Conservation (phyloP, 2,797 vertebrate species). For the Jordanella pulchra region DNA sequence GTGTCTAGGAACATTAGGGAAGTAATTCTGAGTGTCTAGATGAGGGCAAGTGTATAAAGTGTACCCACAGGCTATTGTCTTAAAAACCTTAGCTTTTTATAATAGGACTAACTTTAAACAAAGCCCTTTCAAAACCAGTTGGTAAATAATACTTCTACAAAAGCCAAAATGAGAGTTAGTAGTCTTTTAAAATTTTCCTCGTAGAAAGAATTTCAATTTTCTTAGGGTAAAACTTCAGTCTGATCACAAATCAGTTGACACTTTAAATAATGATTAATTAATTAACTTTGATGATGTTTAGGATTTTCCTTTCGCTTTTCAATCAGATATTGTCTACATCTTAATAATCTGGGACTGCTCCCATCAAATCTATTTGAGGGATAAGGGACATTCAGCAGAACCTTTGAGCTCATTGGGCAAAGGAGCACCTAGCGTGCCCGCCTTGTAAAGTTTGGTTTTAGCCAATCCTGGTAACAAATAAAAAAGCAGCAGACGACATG, state of each 20-base stretch:
- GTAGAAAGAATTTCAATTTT: neutral
- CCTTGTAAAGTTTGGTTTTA: too few species aligned
- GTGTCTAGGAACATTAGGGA: neutral
- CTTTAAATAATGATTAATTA: neutral
- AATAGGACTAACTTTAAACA: neutral
- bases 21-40: neutral
- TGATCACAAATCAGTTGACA: neutral
- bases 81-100: neutral
- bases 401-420: too few species aligned
- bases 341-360: too few species aligned
- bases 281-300: too few species aligned
- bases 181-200: neutral
- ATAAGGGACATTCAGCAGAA: too few species aligned
- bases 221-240: neutral
- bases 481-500: too few species aligned
- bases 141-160: neutral
- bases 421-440: too few species aligned
- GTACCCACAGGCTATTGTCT: neutral
- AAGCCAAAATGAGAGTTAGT: neutral
- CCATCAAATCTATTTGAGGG: too few species aligned
- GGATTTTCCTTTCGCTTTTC: too few species aligned
- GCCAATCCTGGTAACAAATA: too few species aligned
- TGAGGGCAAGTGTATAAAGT: neutral
- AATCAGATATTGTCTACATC: too few species aligned
- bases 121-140: neutral